Evolutionary conservation across 1,140 invertebrate species (phyloP).

Genomic region (Bombus terrestris): DNA sequence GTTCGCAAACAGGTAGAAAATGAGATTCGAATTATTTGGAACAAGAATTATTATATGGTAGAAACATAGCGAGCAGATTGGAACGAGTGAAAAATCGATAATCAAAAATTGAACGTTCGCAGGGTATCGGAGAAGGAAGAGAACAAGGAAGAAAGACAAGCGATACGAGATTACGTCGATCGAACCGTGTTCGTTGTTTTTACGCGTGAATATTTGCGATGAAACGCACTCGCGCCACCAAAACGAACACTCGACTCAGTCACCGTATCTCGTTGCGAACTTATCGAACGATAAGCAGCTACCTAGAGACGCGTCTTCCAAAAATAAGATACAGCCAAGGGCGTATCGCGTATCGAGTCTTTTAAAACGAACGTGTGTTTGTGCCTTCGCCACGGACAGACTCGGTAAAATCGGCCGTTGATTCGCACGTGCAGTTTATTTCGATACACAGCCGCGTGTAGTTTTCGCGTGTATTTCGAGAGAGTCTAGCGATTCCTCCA

Average conservation of each 20-base stretch:
- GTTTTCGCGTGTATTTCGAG: not conserved
- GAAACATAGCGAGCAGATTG: too few relatives aligned
- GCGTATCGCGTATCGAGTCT: not conserved
- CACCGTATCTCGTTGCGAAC: not conserved
- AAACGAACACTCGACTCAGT: not conserved
- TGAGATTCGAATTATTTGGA: not conserved
- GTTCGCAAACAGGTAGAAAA: not conserved
- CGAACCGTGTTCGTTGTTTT: not conserved
- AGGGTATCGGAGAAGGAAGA: not conserved
- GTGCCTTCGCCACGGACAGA: not conserved
- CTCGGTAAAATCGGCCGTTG: not conserved
- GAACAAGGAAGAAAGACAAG: not conserved
- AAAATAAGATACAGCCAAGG: slow-evolving; percentile 34
- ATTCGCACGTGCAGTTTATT: slow-evolving; percentile 28
- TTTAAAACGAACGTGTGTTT: not conserved
- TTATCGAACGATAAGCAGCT: slow-evolving; percentile 29
- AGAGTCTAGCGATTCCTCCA: not conserved
- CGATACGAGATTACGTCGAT: not conserved
- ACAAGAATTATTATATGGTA: too few relatives aligned
- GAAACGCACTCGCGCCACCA: not conserved
- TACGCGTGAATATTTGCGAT: not conserved
- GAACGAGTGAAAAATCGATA: not conserved
- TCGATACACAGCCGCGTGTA: slow-evolving; percentile 3
- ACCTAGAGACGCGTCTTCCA: slow-evolving; percentile 4
- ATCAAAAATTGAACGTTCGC: not conserved